Conservation (phyloP, 2,113 vertebrate species). For the Pomatorhinus ruficollis region DNA sequence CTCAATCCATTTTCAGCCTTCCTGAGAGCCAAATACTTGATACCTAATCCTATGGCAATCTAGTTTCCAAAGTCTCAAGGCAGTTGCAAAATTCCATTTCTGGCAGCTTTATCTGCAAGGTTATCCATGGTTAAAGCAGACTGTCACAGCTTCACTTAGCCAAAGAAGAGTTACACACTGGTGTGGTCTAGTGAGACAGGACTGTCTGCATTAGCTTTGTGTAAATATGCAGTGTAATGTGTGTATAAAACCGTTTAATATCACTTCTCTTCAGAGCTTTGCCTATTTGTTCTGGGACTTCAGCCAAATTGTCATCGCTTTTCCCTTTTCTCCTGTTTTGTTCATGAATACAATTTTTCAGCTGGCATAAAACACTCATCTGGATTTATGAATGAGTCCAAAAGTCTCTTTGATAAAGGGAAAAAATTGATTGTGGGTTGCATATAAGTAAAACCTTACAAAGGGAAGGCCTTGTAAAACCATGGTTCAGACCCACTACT, state of each 20-base stretch:
- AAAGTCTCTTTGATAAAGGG: not conserved
- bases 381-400: not conserved
- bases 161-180: not conserved
- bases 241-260: not conserved
- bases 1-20: not conserved
- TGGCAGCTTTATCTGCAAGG: not conserved
- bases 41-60: not conserved
- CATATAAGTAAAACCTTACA: not conserved
- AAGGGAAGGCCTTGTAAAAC: not conserved
- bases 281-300: not conserved
- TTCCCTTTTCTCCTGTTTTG: not conserved
- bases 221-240: not conserved
- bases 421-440: not conserved
- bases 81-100: not conserved
- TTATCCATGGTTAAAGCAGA: rapidly evolving
- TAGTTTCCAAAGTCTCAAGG: not conserved
- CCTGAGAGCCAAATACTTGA: not conserved
- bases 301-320: not conserved
- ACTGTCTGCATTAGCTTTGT: not conserved
- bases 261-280: not conserved
- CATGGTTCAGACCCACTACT: not conserved
- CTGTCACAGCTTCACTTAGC: not conserved
- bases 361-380: not conserved
- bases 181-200: not conserved
- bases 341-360: not conserved